Conservation (phyloP, 2,797 vertebrate genomes). For the Pseudotriccus pelzelni region DNA sequence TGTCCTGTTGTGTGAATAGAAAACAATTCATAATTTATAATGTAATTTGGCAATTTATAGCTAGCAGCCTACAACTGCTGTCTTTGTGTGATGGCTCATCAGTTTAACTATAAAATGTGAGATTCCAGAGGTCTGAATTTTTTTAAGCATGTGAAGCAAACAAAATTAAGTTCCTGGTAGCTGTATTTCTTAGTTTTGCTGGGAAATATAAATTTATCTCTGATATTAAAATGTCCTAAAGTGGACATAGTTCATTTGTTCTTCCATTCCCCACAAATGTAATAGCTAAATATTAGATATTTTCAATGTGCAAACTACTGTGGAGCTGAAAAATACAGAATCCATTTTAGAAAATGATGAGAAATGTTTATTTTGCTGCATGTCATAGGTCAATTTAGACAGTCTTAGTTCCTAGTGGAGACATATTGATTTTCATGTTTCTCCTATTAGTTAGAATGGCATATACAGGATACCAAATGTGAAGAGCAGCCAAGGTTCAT, state of each 20-base stretch:
- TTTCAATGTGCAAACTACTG: neutral
- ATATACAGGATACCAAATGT: conserved; percentile 71
- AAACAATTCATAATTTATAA: neutral
- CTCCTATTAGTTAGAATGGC: conserved; percentile 77
- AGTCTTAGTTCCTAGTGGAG: conserved; percentile 82
- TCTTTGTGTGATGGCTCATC: neutral
- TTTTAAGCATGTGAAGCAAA: neutral
- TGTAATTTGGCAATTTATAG: neutral
- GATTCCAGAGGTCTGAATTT: neutral
- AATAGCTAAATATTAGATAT: neutral
- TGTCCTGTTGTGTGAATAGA: neutral
- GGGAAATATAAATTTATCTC: neutral
- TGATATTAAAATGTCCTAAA: neutral
- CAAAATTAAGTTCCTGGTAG: neutral
- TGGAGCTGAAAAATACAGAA: neutral
- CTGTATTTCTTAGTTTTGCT: neutral
- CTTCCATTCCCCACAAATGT: neutral
- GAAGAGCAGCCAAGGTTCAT: conserved; percentile 66
- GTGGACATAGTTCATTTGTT: neutral
- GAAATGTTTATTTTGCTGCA: conserved; percentile 53
- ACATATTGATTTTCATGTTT: conserved; percentile 84
- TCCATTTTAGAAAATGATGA: conserved; percentile 54
- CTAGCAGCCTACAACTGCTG: neutral
- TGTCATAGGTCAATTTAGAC: conserved; percentile 75
- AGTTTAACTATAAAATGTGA: neutral